These are phyloP conservation scores for Morone saxatilis DNA, from an alignment of 2,113 vertebrate species.

Conservation along the genomic window DNA sequence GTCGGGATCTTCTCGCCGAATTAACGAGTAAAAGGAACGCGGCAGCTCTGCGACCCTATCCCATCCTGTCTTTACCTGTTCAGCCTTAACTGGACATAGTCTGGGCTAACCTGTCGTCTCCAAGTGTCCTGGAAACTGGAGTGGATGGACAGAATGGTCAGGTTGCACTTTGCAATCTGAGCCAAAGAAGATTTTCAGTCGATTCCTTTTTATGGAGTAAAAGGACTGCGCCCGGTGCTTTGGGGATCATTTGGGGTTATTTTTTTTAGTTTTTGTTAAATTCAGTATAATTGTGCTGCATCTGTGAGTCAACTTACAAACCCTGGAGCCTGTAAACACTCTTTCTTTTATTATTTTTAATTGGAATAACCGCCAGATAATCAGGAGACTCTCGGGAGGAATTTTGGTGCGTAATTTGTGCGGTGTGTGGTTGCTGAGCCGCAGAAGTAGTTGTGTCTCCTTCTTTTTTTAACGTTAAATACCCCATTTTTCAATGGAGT, in stretches of 20 bases:
- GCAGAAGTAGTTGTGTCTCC: constrained; percentile 62
- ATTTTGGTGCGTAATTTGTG: constrained; percentile 71
- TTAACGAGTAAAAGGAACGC: constrained; percentile 36
- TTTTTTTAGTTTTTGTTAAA: background rate
- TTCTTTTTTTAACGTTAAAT: background rate
- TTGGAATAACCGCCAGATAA: constrained; percentile 57
- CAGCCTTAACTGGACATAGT: constrained; percentile 20
- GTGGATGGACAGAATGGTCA: constrained; percentile 31
- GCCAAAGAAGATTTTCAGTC: constrained; percentile 20
- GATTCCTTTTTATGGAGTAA: constrained; percentile 49
- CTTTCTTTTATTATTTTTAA: background rate
- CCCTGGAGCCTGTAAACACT: background rate
- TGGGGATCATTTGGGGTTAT: constrained; percentile 7
- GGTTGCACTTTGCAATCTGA: constrained; percentile 46
- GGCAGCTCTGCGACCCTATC: constrained; percentile 23
- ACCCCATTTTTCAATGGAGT: constrained; percentile 71
- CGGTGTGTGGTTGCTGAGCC: constrained; percentile 47
- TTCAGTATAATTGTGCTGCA: background rate
- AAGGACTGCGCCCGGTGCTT: constrained; percentile 40
- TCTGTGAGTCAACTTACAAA: constrained; percentile 31
- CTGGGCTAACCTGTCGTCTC: constrained; percentile 16
- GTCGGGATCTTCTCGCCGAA: constrained; percentile 35
- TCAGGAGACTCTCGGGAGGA: constrained; percentile 48
- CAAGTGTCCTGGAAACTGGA: constrained; percentile 41
- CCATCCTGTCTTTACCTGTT: constrained; percentile 35